Evolutionary conservation across 1,140 invertebrate species (phyloP).

Genomic region (Lamellibrachia luymesi): DNA sequence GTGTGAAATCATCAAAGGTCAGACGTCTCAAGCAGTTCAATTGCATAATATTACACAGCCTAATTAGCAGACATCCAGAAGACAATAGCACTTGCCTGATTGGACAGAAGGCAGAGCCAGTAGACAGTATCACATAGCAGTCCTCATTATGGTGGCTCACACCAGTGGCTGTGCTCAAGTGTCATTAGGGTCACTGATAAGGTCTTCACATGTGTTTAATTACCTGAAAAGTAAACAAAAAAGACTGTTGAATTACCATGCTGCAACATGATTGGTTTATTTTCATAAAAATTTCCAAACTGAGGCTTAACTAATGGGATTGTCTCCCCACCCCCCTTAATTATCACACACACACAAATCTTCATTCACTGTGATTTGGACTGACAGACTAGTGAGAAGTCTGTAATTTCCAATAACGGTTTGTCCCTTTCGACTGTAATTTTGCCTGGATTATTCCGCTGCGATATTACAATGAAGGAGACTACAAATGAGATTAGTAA

Average conservation of each 20-base stretch:
- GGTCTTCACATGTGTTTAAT: too few relatives aligned
- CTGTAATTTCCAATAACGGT: constrained; percentile 2
- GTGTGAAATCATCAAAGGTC: constrained; percentile 7
- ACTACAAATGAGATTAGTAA: too few relatives aligned
- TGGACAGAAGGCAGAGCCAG: too few relatives aligned
- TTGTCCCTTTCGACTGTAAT: too few relatives aligned
- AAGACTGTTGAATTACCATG: background rate
- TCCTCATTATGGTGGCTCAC: too few relatives aligned
- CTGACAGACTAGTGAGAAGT: background rate
- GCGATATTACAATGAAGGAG: too few relatives aligned
- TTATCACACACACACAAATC: background rate
- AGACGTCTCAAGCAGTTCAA: too few relatives aligned
- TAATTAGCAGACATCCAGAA: constrained; percentile 9
- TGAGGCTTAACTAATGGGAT: background rate
- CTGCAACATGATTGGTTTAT: constrained; percentile 3
- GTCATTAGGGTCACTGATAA: too few relatives aligned
- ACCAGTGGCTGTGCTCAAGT: too few relatives aligned
- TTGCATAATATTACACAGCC: background rate
- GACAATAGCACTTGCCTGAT: background rate
- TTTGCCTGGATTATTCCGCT: too few relatives aligned
- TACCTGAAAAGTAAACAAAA: background rate
- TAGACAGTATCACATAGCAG: too few relatives aligned
- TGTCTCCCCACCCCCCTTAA: background rate
- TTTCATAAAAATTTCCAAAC: constrained; percentile 6
- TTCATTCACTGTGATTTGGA: constrained; percentile 12